Percentiles rank a stretch among this genome's conserved stretches.
These are phyloP conservation scores for Argynnis bischoffii DNA, from an alignment of 2,888 invertebrate genomes.

Conservation along the genomic window DNA sequence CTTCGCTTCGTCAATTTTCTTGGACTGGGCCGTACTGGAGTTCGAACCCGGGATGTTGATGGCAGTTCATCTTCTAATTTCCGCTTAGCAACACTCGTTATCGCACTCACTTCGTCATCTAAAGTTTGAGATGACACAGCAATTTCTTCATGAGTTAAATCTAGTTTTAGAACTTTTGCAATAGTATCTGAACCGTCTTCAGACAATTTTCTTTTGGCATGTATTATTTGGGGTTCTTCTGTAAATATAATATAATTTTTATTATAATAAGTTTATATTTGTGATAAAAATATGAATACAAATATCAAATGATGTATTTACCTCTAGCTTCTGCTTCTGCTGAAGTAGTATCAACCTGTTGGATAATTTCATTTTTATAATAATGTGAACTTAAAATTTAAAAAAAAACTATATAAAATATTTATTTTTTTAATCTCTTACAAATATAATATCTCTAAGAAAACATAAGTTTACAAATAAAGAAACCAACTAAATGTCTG, in stretches of 20 bases:
- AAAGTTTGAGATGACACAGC: slow-evolving; percentile 58
- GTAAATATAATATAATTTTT: slow-evolving; percentile 41
- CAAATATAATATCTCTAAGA: too few relatives aligned
- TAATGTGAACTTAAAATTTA: neutral
- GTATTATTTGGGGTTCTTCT: slow-evolving; percentile 51
- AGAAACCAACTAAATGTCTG: neutral
- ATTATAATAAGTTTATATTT: neutral
- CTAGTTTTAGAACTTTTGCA: slow-evolving; percentile 68
- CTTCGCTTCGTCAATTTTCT: slow-evolving; percentile 63
- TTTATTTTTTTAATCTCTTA: neutral
- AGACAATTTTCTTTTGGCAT: slow-evolving; percentile 65
- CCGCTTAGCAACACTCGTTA: slow-evolving; percentile 55
- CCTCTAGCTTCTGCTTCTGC: slow-evolving; percentile 44
- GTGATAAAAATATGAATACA: neutral
- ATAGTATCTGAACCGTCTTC: slow-evolving; percentile 54
- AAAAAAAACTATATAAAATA: neutral
- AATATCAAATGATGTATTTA: slow-evolving; percentile 12
- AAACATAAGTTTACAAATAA: neutral
- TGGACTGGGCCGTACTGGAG: slow-evolving; percentile 65
- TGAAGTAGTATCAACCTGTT: slow-evolving; percentile 40
- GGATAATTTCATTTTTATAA: slow-evolving; percentile 9
- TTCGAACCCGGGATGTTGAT: slow-evolving; percentile 61
- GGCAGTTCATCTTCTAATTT: slow-evolving; percentile 56
- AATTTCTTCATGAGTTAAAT: slow-evolving; percentile 52
- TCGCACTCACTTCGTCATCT: slow-evolving; percentile 69